Percentiles rank a stretch among this genome's conserved stretches.
Evolutionary conservation across 2,113 vertebrate species (phyloP).

Genomic region (Salvelinus sp.): DNA sequence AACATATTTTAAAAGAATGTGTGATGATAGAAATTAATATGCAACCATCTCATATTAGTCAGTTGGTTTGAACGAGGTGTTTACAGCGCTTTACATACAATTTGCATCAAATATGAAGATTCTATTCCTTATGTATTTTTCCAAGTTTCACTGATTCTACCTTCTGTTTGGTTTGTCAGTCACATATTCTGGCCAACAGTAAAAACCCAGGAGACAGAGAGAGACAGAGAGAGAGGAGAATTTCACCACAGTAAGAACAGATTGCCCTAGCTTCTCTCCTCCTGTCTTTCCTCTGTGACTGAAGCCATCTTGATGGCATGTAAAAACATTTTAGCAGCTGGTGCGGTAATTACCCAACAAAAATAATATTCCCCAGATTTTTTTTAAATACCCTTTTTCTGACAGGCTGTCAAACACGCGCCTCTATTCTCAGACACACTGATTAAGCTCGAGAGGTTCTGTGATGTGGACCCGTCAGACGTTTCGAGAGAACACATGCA

Average conservation of each 20-base stretch:
- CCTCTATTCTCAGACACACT: slow-evolving; percentile 25
- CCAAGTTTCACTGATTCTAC: not conserved
- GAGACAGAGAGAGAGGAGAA: slow-evolving; percentile 4
- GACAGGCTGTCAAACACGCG: slow-evolving; percentile 48
- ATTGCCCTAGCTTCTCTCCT: slow-evolving; percentile 41
- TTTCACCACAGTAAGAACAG: slow-evolving; percentile 35
- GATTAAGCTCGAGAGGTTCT: slow-evolving; percentile 42
- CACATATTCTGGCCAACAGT: slow-evolving; percentile 1
- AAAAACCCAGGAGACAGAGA: not conserved
- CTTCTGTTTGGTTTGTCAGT: slow-evolving; percentile 24
- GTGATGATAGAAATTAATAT: too few species aligned
- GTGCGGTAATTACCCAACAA: slow-evolving; percentile 50
- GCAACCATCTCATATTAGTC: too few species aligned
- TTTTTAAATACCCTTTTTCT: slow-evolving; percentile 26
- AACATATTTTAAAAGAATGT: too few species aligned
- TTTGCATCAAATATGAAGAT: not conserved
- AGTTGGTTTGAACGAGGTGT: not conserved
- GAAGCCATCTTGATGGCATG: slow-evolving; percentile 43
- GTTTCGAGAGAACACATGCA: slow-evolving; percentile 9
- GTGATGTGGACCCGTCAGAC: slow-evolving; percentile 20
- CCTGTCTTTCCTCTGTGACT: slow-evolving; percentile 31
- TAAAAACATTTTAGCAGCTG: slow-evolving; percentile 59
- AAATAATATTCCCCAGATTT: slow-evolving; percentile 49
- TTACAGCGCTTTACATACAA: not conserved
- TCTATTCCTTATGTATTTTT: not conserved